phyloP scores from a whole-genome alignment of 2,888 invertebrate species.

The Lordiphosa fenestrarum region DNA sequence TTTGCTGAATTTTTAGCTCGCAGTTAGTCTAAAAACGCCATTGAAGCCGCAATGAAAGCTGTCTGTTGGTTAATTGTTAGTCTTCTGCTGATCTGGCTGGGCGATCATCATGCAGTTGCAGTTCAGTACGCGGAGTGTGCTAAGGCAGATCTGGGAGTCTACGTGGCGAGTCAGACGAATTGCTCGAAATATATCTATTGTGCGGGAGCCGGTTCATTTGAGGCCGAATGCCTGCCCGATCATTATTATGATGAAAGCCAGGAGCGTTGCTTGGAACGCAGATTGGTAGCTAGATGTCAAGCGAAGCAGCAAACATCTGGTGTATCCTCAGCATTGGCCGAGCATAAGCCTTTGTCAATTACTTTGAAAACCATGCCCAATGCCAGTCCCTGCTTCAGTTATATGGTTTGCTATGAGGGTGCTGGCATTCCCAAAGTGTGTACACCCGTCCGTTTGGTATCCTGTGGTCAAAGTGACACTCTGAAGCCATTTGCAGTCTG shows the following conservation, averaged over 20 bases:
- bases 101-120: not conserved
- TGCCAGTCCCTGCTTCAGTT: conserved; percentile 56
- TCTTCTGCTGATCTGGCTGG: conserved; percentile 12
- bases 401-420: conserved; percentile 69
- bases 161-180: conserved; percentile 52
- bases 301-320: not conserved
- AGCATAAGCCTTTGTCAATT: conserved; percentile 18
- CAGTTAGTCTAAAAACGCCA: conserved; percentile 14
- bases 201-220: conserved; percentile 58
- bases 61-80: not conserved
- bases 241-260: conserved; percentile 53
- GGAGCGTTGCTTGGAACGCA: conserved; percentile 52
- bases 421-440: conserved; percentile 63
- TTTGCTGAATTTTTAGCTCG: not conserved
- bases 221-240: conserved; percentile 58
- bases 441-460: conserved; percentile 36
- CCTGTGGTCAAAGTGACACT: conserved; percentile 13
- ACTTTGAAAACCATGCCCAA: conserved; percentile 48
- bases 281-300: conserved; percentile 31
- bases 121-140: conserved; percentile 40
- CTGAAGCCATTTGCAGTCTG: conserved; percentile 35
- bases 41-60: conserved; percentile 17
- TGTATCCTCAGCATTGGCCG: not conserved
- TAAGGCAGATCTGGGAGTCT: conserved; percentile 34
- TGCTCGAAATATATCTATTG: conserved; percentile 72